Base-by-base conservation (phyloP, 1,140 invertebrate species). In the Anastatus disparis region DNA sequence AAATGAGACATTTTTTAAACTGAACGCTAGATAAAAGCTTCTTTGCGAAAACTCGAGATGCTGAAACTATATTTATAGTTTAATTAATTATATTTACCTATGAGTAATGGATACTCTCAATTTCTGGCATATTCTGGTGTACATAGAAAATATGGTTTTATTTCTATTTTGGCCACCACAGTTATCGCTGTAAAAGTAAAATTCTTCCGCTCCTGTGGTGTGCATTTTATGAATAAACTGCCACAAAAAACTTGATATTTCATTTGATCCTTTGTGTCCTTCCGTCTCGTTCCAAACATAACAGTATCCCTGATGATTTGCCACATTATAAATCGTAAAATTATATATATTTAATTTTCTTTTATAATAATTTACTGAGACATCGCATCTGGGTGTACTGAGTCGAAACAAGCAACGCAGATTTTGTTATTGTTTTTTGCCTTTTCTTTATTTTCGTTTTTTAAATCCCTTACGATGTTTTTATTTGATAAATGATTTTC, bases 261-360 rank as follows among this genome's bases (percentile, higher is more conserved):
- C 75, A 58, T 75, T 71, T 13, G 73, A 73, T 38, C 73, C 74
- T 72, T 67, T 73, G n/a, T 48, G 46, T 9, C 42, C 71, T 15
- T 62, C 56, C 12, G 67, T 71, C 56, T 76, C 71, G 65, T 75
- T 70, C 71, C 75, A 75, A 0, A 76, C 13, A 26, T 71, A 66
- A 58, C 69, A 75, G 20, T 27, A 55, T n/a, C 71, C 73, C 35
- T 73, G 40, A 50, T 67, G 59, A 26, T 38, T 58, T 10, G 50
- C 50, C 42, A 73, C 35, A 22, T 74, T 58, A 55, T 74, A 76
- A 26, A 74, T 74, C 1, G 73, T 78, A 44, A 78, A 79, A 71
- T 77, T 79, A 20, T 73, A 76, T 26, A 77, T 62, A 17, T 70
- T 73, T 42, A 78, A 42, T 72, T 79, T 80, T 10, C 77, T 56